Evolutionary conservation across 2,113 vertebrate species (phyloP), one percentile per base, ranked within the genome.

Genomic region (Brachyhypopomus gauderio): DNA sequence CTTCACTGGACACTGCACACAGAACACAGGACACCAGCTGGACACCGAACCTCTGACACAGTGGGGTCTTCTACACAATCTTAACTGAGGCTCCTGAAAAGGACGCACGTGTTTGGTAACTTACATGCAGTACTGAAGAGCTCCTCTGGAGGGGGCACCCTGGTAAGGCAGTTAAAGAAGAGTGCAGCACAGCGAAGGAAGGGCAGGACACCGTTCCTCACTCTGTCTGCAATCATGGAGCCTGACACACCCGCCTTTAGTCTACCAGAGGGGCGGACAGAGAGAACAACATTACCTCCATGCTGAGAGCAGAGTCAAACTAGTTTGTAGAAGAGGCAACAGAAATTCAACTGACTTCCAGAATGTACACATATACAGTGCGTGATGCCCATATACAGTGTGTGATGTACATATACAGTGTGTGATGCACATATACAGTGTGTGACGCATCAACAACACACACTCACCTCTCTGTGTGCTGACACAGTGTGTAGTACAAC

Each of bases 91-190:
- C 12, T 52, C 5, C 45, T 52, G 12, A 52, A n/a, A 58, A 17
- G 34, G 23, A 8, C 38, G 16, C 27, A 25, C 11, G 11, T 12
- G 34, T 38, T 59, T 5, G 8, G 6, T 22, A 14, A 67, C 3
- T 82, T 30, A 86, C 93, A 92, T 84, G 88, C 70, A 86, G 85
- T 83, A 58, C 71, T 88, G 30, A 72, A 92, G 38, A 99, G 93
- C 25, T 97, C 96, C 88, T 97, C 95, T 38, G 98, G 96, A 58
- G 97, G 95, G 83, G 93, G 92, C n/a, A 98, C 94, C 90, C 96
- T 96, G 81, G 96, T 94, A 87, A 99, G 94, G 89, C 96, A 97
- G 88, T 94, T 94, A 88, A 99, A 99, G 89, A 99, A 98, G 41
- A 98, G 88, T 77, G 96, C 95, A 84, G 97, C 93, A 82, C 94